Conservation (phyloP, 2,113 vertebrate genomes). For the Harpagus bidentatus region DNA sequence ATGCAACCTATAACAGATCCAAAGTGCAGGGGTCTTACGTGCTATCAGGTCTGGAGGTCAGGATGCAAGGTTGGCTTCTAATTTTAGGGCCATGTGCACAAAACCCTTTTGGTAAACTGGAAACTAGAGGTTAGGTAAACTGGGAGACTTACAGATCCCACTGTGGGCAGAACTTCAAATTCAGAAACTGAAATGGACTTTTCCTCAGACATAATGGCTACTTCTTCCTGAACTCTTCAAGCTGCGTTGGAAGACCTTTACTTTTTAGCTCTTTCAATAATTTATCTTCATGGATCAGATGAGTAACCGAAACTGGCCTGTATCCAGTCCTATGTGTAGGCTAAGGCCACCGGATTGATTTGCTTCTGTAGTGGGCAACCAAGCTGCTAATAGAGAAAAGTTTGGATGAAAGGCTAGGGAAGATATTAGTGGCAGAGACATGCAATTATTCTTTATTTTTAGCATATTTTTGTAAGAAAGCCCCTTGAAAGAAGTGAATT, state of each 20-base stretch:
- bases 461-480: background rate
- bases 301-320: background rate
- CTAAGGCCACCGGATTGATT: background rate
- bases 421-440: background rate
- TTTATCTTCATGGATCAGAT: background rate
- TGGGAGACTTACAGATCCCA: background rate
- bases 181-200: background rate
- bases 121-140: background rate
- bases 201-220: background rate
- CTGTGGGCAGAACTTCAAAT: background rate
- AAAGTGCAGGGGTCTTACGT: background rate
- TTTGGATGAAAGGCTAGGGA: background rate
- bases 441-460: background rate
- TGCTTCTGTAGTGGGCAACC: background rate
- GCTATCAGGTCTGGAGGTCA: background rate
- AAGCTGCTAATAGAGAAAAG: background rate
- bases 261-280: background rate
- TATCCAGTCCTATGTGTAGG: background rate
- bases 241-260: background rate
- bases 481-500: background rate
- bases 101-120: background rate
- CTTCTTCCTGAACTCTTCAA: background rate
- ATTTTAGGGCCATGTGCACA: background rate
- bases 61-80: background rate
- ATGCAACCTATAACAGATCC: background rate